Evolutionary conservation across 2,888 invertebrate species (phyloP).

Genomic region (Andrena praecox): DNA sequence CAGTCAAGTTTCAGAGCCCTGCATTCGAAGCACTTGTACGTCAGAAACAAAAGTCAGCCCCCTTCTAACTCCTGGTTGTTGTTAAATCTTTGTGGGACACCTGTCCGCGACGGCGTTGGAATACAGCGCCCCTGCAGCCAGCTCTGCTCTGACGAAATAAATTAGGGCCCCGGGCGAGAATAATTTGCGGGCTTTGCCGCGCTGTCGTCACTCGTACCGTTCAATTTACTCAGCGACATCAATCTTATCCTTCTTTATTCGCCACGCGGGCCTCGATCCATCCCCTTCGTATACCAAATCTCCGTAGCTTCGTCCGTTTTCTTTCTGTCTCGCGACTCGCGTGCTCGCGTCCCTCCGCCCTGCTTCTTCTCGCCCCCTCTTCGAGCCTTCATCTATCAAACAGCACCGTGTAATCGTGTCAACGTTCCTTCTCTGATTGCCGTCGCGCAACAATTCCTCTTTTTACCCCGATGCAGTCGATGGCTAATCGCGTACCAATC

Average conservation of each 20-base stretch:
- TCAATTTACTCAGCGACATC: slow-evolving; percentile 79
- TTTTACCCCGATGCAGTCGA: slow-evolving; percentile 14
- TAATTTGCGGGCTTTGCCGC: slow-evolving; percentile 73
- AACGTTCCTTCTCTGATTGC: slow-evolving; percentile 52
- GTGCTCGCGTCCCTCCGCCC: neutral
- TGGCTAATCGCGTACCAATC: slow-evolving; percentile 38
- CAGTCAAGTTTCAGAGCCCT: too few relatives aligned
- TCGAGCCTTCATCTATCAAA: slow-evolving; percentile 57
- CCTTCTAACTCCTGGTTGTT: neutral
- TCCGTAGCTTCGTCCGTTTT: slow-evolving; percentile 59
- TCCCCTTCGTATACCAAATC: slow-evolving; percentile 59
- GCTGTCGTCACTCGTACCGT: slow-evolving; percentile 74
- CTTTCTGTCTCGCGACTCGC: slow-evolving; percentile 48
- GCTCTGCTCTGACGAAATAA: slow-evolving; percentile 59
- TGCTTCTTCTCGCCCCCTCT: slow-evolving; percentile 26
- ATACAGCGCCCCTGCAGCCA: neutral
- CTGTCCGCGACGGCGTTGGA: neutral
- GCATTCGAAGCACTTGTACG: neutral
- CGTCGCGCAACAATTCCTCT: slow-evolving; percentile 29
- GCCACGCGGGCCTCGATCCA: slow-evolving; percentile 52
- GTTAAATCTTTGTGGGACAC: neutral
- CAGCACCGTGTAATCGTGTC: slow-evolving; percentile 63
- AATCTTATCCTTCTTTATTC: slow-evolving; percentile 79
- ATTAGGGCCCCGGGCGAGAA: slow-evolving; percentile 62
- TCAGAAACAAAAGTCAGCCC: neutral